Conservation (phyloP, 37 sponge, comb jelly and placozoan species). For the Cliona cf. orientalis region DNA sequence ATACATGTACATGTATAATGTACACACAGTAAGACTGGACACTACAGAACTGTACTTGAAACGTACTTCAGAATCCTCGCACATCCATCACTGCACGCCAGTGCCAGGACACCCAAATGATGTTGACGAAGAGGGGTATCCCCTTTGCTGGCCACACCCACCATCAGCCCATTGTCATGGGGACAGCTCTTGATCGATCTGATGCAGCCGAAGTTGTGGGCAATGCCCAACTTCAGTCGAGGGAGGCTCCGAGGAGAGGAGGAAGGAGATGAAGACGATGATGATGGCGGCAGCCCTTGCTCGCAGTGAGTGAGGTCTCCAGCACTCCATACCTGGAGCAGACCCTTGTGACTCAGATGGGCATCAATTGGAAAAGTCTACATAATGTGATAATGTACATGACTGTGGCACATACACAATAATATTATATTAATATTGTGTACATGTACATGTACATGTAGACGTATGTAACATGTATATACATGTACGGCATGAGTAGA, state of each 20-base stretch:
- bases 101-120: constrained; percentile 62
- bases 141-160: background rate
- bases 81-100: constrained; percentile 76
- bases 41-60: background rate
- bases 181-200: constrained; percentile 75
- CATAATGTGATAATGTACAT: background rate
- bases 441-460: background rate
- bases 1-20: background rate
- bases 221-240: constrained; percentile 29
- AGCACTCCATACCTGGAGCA: constrained; percentile 55
- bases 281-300: background rate
- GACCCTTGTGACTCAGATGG: constrained; percentile 4
- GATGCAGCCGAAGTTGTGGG: constrained; percentile 60
- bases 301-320: constrained; percentile 19
- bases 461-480: background rate
- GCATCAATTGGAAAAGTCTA: constrained; percentile 24
- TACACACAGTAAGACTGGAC: background rate
- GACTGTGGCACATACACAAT: background rate
- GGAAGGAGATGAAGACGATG: background rate
- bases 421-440: background rate
- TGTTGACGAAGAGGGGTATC: background rate
- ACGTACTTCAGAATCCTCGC: constrained; percentile 63
- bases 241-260: constrained; percentile 6
- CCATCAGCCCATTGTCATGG: background rate
- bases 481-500: background rate